Base-by-base conservation (phyloP, 2,113 vertebrate species). In the Psephotus haematonotus region DNA sequence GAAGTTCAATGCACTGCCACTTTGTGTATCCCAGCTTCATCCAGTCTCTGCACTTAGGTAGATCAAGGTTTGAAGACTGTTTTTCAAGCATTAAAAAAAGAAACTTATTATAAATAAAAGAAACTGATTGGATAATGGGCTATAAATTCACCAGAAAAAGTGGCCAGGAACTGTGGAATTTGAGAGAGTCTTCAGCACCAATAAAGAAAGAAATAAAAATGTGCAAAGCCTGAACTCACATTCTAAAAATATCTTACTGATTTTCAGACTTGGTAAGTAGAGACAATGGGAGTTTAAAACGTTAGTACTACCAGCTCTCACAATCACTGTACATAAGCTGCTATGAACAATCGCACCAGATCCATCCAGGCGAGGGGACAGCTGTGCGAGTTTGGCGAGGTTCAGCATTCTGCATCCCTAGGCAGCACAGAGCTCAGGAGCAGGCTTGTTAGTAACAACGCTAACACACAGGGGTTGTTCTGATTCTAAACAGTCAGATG, bases 371-470 rank as follows among this genome's bases (percentile, higher is more conserved):
- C 13, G 1, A 55, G 29, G 57, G 44, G 37, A 57, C 0, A 9
- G 55, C 62, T 46, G 37, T 4, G 31, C 16, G 67, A 75, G 55
- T 7, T 60, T 0, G 3, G 25, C 0, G 17, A 75, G 57, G 52
- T 17, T 83, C 52, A 70, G 88, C 88, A 28, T 5, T 35, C n/a
- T 1, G 3, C 74, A 29, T 50, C 84, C 68, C 62, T 50, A 79
- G 68, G 71, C 77, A 86, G 91, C 82, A 13, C 78, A 49, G 78
- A 60, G 74, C 80, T 92, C 88, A 69, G 83, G 50, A 78, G 67
- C 90, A 93, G 70, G 87, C 79, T 90, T 68, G 89, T 88, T 85
- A 92, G 90, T 88, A 92, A 90, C 83, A 70, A 62, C 50, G 39
- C 49, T 41, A 79, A 63, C 63, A 79, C 94, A 80, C 67, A 49